phyloP scores from a whole-genome alignment of 2,113 vertebrate genomes.

The Varanus komodoensis region DNA sequence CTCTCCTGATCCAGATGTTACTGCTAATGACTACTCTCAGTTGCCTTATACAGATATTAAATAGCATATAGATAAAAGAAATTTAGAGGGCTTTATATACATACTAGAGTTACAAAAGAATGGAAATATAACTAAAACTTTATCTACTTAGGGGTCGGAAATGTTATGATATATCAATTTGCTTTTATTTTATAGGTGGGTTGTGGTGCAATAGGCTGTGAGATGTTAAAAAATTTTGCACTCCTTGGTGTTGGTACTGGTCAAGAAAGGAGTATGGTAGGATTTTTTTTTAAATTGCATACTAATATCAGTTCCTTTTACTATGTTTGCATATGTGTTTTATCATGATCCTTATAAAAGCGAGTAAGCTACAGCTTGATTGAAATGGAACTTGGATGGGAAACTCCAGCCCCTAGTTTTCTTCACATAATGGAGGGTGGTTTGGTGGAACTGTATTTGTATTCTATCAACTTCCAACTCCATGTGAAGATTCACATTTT shows the following conservation, averaged over 20 bases:
- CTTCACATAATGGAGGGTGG: neutral
- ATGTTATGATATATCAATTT: neutral
- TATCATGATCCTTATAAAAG: neutral
- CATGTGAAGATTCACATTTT: neutral
- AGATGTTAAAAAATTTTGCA: constrained; percentile 99
- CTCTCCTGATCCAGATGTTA: too few species aligned
- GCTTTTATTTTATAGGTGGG: constrained; percentile 84
- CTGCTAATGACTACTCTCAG: too few species aligned
- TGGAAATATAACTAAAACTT: neutral
- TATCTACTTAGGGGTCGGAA: neutral
- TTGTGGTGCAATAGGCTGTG: constrained; percentile 97
- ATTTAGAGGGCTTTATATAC: neutral
- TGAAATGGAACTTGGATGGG: neutral
- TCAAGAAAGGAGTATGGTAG: constrained; percentile 81
- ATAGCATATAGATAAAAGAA: too few species aligned
- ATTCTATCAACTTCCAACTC: neutral
- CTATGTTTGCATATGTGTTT: neutral
- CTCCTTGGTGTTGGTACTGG: constrained; percentile 91
- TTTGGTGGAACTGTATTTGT: neutral
- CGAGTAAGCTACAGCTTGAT: neutral
- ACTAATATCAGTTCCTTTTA: neutral
- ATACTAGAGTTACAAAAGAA: neutral
- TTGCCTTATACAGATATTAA: too few species aligned
- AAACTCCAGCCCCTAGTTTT: neutral
- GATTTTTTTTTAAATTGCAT: constrained; percentile 28